A percentile compares a stretch with the other conserved stretches of the same genome.
Conservation (phyloP, 2,797 vertebrate species). For the Parauchenoglanis ngamensis region DNA sequence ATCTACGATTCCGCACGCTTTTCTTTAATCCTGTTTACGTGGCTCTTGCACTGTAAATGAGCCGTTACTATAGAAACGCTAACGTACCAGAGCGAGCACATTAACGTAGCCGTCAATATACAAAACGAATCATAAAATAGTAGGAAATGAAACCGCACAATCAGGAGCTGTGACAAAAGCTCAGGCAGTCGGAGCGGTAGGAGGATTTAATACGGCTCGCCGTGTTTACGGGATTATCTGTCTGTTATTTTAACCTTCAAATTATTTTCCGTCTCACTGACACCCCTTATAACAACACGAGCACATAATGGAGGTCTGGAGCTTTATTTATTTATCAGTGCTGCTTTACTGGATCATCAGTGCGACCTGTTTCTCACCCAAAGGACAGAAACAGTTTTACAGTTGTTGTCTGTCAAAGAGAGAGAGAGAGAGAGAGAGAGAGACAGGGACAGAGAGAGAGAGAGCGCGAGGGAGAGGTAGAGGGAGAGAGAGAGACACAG, state of each 20-base stretch:
- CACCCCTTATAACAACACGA: not conserved
- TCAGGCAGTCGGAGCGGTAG: not conserved
- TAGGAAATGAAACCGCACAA: not conserved
- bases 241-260: constrained; percentile 1
- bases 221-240: not conserved
- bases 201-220: not conserved
- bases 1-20: not conserved
- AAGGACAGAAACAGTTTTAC: too few relatives aligned
- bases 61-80: too few relatives aligned
- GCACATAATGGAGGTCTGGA: not conserved
- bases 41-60: too few relatives aligned
- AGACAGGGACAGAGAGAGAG: not conserved
- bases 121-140: not conserved
- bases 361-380: not conserved
- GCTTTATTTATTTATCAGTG: not conserved
- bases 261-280: not conserved
- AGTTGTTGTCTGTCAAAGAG: not conserved
- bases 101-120: not conserved
- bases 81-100: too few relatives aligned
- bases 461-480: not conserved
- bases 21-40: too few relatives aligned
- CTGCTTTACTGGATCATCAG: not conserved
- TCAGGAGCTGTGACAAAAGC: not conserved
- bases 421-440: not conserved
- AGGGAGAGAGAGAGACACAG: not conserved